phyloP scores from a whole-genome alignment of 2,888 invertebrate species.

The Dasypogon diadema region DNA sequence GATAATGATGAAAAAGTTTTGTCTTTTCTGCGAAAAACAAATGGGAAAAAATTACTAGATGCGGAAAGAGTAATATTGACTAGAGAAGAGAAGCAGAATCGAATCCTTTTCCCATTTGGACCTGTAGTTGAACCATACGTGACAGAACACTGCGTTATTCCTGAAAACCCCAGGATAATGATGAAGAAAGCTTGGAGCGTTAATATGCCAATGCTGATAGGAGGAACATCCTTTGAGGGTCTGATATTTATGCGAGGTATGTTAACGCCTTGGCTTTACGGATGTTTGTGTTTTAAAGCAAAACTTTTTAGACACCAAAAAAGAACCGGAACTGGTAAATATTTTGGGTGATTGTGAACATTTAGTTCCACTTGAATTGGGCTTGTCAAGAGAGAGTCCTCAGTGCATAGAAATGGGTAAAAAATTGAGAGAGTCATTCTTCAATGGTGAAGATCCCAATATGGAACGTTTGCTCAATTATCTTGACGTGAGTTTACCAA shows the following conservation, averaged over 20 bases:
- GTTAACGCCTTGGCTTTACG: too few species aligned
- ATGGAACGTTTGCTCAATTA: slow-evolving; percentile 15
- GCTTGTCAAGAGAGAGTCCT: slow-evolving; percentile 58
- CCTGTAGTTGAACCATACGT: slow-evolving; percentile 66
- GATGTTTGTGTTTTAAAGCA: too few species aligned
- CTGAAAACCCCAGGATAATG: slow-evolving; percentile 60
- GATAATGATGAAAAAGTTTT: slow-evolving; percentile 65
- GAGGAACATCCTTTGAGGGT: slow-evolving; percentile 66
- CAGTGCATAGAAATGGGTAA: slow-evolving; percentile 59
- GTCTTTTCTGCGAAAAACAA: slow-evolving; percentile 64
- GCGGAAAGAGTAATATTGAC: slow-evolving; percentile 61
- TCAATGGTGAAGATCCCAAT: slow-evolving; percentile 59
- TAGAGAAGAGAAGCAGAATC: slow-evolving; percentile 63
- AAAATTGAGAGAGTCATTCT: slow-evolving; percentile 62
- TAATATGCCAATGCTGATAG: slow-evolving; percentile 64
- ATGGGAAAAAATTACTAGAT: slow-evolving; percentile 62
- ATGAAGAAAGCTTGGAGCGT: slow-evolving; percentile 64
- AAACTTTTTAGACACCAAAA: slow-evolving; percentile 59
- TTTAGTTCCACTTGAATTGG: slow-evolving; percentile 62
- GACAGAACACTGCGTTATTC: slow-evolving; percentile 63
- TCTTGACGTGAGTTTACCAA: slow-evolving; percentile 33
- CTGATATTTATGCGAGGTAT: slow-evolving; percentile 64
- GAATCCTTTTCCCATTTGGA: slow-evolving; percentile 64
- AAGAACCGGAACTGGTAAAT: slow-evolving; percentile 62
- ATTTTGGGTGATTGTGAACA: slow-evolving; percentile 63